Evolutionary conservation across 2,888 invertebrate species (phyloP).

Genomic region (Cataglyphis altisquamis): DNA sequence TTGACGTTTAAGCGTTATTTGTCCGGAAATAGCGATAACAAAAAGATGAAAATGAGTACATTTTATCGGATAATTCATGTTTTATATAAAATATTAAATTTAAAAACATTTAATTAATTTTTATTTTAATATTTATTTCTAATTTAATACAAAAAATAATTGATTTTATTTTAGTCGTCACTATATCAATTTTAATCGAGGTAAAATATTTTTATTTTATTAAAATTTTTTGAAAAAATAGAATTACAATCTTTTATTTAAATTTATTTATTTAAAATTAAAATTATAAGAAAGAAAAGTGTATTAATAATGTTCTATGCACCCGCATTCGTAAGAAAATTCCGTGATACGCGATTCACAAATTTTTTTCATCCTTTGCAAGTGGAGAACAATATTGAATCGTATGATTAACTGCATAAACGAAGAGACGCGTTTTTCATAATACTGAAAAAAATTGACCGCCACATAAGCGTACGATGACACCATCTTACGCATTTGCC

Average conservation of each 20-base stretch:
- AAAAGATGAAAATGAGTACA: constrained; percentile 10
- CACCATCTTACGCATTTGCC: constrained; percentile 14
- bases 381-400: neutral
- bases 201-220: too few species aligned
- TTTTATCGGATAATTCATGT: neutral
- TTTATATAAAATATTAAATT: neutral
- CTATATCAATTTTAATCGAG: too few species aligned
- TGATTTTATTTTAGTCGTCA: too few species aligned
- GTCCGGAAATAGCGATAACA: constrained; percentile 24
- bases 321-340: neutral
- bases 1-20: constrained; percentile 15
- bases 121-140: neutral
- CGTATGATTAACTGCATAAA: neutral
- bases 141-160: neutral
- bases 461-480: neutral
- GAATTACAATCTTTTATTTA: too few species aligned
- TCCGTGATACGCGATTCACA: neutral
- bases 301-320: neutral
- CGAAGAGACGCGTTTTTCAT: neutral
- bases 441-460: neutral
- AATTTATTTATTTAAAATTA: neutral
- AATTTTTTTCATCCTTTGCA: neutral
- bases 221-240: too few species aligned
- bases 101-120: neutral
- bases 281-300: neutral